Conservation (phyloP, 2,797 vertebrate species). For the Eutrigla gurnardus region DNA sequence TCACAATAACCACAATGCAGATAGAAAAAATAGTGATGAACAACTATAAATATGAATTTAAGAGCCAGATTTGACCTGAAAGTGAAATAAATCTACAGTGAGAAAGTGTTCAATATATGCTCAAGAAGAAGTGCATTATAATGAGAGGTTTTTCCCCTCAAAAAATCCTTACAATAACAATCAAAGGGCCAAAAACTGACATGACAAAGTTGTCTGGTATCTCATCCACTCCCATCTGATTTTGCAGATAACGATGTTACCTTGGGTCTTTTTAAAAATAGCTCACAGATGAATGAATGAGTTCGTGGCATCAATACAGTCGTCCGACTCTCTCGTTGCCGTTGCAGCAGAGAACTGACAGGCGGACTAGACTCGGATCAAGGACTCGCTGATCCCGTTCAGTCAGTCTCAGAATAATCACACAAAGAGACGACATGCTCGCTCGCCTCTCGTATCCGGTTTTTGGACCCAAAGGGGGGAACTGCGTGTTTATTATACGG, state of each 20-base stretch:
- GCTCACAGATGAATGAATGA: not conserved
- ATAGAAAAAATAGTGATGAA: not conserved
- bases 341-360: not conserved
- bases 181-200: not conserved
- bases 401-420: constrained; percentile 18
- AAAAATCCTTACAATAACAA: constrained; percentile 1
- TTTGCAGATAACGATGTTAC: not conserved
- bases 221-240: constrained; percentile 14
- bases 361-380: not conserved
- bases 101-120: not conserved
- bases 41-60: not conserved
- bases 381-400: not conserved
- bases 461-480: not conserved
- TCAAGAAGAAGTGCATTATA: not conserved
- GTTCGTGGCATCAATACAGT: not conserved
- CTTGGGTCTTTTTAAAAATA: not conserved
- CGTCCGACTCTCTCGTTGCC: not conserved
- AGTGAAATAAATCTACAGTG: not conserved
- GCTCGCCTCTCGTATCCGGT: too few species aligned
- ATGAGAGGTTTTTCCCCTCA: constrained; percentile 14
- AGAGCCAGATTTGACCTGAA: not conserved
- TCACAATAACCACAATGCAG: too few species aligned
- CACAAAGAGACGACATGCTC: constrained; percentile 23
- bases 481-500: not conserved
- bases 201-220: not conserved